These are phyloP conservation scores for silkworm (Bombyx mori) DNA, from an alignment of 1,140 invertebrate species.

Conservation along the genomic window DNA sequence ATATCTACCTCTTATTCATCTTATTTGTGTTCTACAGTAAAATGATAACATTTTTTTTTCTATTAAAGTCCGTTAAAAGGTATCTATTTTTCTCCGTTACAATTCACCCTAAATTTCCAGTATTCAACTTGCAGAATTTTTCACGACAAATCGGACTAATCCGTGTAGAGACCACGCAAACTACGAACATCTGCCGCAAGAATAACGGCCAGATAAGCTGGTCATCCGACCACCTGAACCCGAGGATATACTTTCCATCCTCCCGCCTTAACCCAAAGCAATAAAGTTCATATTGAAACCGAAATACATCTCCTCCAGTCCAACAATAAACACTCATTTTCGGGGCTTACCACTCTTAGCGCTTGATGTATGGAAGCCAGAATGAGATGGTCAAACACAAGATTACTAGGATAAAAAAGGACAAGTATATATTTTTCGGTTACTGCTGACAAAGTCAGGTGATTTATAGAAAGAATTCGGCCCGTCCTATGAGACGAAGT, in stretches of 20 bases:
- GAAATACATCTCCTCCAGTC: constrained; percentile 29
- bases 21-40: too few relatives aligned
- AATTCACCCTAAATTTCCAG: background rate
- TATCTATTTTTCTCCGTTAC: too few relatives aligned
- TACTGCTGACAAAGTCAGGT: constrained; percentile 13
- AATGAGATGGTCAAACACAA: constrained; percentile 40
- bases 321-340: constrained; percentile 65
- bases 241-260: constrained; percentile 15
- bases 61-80: too few relatives aligned
- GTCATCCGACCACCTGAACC: constrained; percentile 47
- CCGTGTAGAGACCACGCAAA: constrained; percentile 14
- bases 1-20: too few relatives aligned
- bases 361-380: constrained; percentile 50
- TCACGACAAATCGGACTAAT: constrained; percentile 41
- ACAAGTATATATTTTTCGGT: constrained; percentile 14
- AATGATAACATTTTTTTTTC: too few relatives aligned
- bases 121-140: constrained; percentile 11
- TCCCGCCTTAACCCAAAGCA: constrained; percentile 22
- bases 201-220: constrained; percentile 48
- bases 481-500: constrained; percentile 12
- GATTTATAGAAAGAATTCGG: constrained; percentile 16
- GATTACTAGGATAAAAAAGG: constrained; percentile 31
- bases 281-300: constrained; percentile 40
- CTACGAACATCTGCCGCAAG: constrained; percentile 29
- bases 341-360: constrained; percentile 42